Base-by-base conservation (phyloP, 2,113 vertebrate species). In the Elachura formosa region DNA sequence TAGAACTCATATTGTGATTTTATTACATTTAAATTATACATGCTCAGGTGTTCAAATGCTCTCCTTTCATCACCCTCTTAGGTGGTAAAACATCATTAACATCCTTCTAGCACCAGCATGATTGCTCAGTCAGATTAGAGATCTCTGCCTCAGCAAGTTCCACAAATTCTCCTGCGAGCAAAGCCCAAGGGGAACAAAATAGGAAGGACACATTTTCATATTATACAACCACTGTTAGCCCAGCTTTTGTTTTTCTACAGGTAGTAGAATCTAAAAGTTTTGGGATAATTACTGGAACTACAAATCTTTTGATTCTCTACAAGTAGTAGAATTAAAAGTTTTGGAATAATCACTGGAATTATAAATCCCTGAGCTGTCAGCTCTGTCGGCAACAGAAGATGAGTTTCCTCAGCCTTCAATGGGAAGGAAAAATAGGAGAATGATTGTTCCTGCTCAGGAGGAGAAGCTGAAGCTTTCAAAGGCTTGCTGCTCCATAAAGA, bases 11-110 rank as follows among this genome's bases (percentile, higher is more conserved):
- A 91, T 96, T 95, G 91, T 93, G 83, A 94, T 94, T 95, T 94
- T 96, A 95, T 96, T 96, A 93, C 83, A 67, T 94, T 96, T 93
- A 95, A 94, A 96, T 96, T 94, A 95, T 86, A 95, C 83, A 87
- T 76, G 95, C 88, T 92, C 85, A 94, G 85, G 94, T 96, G 91
- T 96, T 94, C 83, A 75, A 67, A 92, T 34, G 54, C 91, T 96
- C 92, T 90, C 76, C 72, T 96, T 95, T 96, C 91, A 93, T 93
- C 91, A 87, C 79, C 56, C 54, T 96, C 88, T 84, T 66, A 91
- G 90, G 85, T 76, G 89, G 69, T 69, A 93, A 91, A 94, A 94
- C 64, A 95, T 90, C 87, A 90, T 94, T 96, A 94, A 86, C 82
- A 88, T 96, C 88, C 48, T 92, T 86, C 82, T 34, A 85, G 75